Conservation (phyloP, 2,113 vertebrate genomes). For the Microtus richardsoni region DNA sequence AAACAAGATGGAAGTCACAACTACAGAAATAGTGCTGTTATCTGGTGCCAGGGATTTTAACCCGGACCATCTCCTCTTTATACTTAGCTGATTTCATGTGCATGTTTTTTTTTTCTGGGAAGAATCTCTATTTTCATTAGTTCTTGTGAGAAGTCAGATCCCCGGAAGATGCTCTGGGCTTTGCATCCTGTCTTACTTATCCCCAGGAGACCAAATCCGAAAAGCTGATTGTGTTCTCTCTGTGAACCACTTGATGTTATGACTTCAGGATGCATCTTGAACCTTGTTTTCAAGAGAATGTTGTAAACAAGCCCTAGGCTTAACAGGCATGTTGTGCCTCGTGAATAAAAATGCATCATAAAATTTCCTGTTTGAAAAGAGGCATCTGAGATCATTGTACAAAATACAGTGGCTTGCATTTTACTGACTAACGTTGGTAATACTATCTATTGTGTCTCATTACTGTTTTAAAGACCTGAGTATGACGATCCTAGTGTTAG, state of each 20-base stretch:
- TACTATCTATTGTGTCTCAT: slow-evolving; percentile 33
- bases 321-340: slow-evolving; percentile 50
- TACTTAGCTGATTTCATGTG: slow-evolving; percentile 32
- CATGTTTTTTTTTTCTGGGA: slow-evolving; percentile 40
- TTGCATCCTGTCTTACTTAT: slow-evolving; percentile 50
- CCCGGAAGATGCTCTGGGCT: neutral
- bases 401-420: neutral
- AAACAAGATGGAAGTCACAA: slow-evolving; percentile 25
- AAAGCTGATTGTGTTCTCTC: slow-evolving; percentile 46
- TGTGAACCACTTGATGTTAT: slow-evolving; percentile 46
- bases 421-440: slow-evolving; percentile 44
- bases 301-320: slow-evolving; percentile 65
- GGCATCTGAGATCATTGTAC: slow-evolving; percentile 30
- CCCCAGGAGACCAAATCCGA: neutral
- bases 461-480: slow-evolving; percentile 32
- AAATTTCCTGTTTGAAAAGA: slow-evolving; percentile 63
- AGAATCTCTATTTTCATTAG: slow-evolving; percentile 52
- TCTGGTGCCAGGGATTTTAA: slow-evolving; percentile 22
- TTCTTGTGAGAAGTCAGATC: slow-evolving; percentile 13
- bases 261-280: slow-evolving; percentile 65
- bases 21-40: slow-evolving; percentile 4
- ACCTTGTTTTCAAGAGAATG: slow-evolving; percentile 59
- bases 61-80: slow-evolving; percentile 10
- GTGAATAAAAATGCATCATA: slow-evolving; percentile 57
- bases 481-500: neutral